Conservation (phyloP, 2,888 invertebrate genomes). For the Conus canariensis region DNA sequence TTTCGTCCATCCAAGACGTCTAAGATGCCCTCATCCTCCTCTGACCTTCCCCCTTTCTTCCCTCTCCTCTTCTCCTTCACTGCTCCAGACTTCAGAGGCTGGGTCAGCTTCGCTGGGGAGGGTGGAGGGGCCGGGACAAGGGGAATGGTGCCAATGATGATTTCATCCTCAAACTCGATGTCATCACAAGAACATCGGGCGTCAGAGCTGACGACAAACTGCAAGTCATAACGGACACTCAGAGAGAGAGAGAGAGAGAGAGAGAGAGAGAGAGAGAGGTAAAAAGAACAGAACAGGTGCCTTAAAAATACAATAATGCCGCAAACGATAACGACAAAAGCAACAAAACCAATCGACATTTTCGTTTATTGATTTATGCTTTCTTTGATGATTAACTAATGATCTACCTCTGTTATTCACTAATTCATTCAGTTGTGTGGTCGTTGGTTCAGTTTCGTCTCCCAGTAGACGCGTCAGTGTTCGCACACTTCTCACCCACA, state of each 20-base stretch:
- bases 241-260: slow-evolving; percentile 25
- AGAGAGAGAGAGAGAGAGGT: neutral
- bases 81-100: neutral
- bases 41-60: neutral
- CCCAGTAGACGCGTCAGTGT: no score
- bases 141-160: slow-evolving; percentile 54
- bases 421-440: no score
- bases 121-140: slow-evolving; percentile 39
- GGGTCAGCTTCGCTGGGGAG: slow-evolving; percentile 26
- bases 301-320: no score
- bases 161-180: slow-evolving; percentile 54
- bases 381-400: no score
- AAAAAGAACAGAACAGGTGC: no score
- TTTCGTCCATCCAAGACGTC: slow-evolving; percentile 12
- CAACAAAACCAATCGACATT: no score
- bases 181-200: slow-evolving; percentile 50
- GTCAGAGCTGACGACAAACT: slow-evolving; percentile 49
- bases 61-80: slow-evolving; percentile 23
- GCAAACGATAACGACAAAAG: no score
- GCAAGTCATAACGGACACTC: neutral
- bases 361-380: no score
- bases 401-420: no score
- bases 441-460: no score
- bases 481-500: no score
- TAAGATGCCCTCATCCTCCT: neutral